These are phyloP conservation scores for Picathartes gymnocephalus DNA, from an alignment of 2,113 vertebrate species.

Conservation along the genomic window DNA sequence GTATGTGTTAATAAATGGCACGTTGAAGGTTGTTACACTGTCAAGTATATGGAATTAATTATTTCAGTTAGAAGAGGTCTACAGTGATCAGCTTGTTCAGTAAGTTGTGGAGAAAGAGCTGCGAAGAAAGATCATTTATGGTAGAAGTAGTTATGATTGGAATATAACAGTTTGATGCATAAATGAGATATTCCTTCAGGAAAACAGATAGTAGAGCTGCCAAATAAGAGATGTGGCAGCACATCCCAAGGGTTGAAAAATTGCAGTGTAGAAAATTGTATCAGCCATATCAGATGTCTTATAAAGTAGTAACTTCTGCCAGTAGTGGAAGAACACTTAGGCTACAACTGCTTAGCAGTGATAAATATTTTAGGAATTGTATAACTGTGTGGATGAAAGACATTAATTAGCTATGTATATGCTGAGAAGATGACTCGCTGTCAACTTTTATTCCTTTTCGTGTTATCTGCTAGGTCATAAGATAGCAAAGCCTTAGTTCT, in stretches of 20 bases:
- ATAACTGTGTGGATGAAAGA: background rate
- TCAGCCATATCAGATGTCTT: background rate
- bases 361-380: background rate
- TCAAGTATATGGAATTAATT: background rate
- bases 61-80: background rate
- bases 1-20: background rate
- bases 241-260: background rate
- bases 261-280: background rate
- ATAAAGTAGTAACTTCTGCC: background rate
- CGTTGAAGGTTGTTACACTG: background rate
- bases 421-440: background rate
- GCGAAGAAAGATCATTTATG: background rate
- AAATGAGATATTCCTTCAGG: background rate
- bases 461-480: background rate
- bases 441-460: background rate
- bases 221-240: background rate
- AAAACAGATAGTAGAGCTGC: background rate
- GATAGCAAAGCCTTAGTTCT: background rate
- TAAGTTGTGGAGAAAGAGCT: background rate
- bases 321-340: background rate
- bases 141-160: background rate
- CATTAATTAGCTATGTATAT: background rate
- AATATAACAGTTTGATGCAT: background rate
- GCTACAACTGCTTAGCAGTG: background rate
- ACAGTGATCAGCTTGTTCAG: background rate